Percentiles rank a stretch among this genome's conserved stretches.
phyloP scores from a whole-genome alignment of 1,140 invertebrate species.

The Drosophila ficusphila region DNA sequence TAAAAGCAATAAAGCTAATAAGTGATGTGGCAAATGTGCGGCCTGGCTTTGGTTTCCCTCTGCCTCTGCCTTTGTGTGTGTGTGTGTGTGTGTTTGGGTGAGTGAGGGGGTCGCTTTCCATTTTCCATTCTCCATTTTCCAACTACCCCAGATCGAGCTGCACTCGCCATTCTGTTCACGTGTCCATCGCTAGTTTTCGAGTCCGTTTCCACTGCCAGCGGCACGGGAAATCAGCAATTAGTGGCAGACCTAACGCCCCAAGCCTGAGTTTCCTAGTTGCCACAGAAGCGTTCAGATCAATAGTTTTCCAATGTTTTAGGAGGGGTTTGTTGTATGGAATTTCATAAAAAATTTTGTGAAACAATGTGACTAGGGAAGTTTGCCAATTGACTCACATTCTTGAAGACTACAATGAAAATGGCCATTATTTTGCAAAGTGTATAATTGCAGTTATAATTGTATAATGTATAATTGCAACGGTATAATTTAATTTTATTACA shows the following conservation, averaged over 20 bases:
- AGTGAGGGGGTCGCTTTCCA: constrained; percentile 21
- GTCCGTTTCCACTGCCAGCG: constrained; percentile 35
- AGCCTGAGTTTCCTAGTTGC: constrained; percentile 20
- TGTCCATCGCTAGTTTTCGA: constrained; percentile 47
- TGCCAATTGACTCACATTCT: too few relatives aligned
- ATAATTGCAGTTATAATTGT: too few relatives aligned
- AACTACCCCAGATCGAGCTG: background rate
- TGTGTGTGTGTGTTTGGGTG: constrained; percentile 5
- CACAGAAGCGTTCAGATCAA: background rate
- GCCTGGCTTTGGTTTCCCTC: constrained; percentile 44
- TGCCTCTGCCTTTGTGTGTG: background rate
- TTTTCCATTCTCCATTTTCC: background rate
- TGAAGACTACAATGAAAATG: too few relatives aligned
- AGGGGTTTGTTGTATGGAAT: too few relatives aligned
- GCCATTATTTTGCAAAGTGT: too few relatives aligned
- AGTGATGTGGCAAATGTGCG: constrained; percentile 80
- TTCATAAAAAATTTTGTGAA: too few relatives aligned
- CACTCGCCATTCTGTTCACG: constrained; percentile 26
- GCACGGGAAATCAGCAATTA: constrained; percentile 77
- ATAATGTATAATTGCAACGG: too few relatives aligned
- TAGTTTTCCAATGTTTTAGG: background rate
- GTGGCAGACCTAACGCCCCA: constrained; percentile 61
- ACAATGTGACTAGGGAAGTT: too few relatives aligned
- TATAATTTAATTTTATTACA: too few relatives aligned
- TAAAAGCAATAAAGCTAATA: constrained; percentile 82